Conservation (phyloP, 2,113 vertebrate species). For the Dromiciops gliroides region DNA sequence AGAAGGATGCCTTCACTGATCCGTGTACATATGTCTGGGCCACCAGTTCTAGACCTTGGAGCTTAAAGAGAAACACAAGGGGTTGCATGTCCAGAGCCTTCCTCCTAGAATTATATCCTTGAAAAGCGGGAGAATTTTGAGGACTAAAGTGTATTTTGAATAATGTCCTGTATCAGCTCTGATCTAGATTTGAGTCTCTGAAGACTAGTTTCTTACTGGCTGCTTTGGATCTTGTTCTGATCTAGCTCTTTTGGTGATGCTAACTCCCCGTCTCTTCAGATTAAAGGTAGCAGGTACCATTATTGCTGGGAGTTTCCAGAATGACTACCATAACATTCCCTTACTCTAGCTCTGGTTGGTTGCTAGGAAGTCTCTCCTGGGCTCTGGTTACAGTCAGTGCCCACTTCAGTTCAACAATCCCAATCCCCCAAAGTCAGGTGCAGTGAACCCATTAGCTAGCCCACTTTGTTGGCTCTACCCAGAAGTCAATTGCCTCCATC, state of each 20-base stretch:
- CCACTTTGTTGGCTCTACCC: background rate
- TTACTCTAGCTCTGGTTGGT: background rate
- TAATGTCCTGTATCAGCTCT: background rate
- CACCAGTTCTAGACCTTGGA: background rate
- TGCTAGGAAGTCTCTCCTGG: background rate
- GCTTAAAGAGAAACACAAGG: background rate
- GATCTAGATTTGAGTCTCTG: background rate
- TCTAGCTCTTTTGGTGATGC: background rate
- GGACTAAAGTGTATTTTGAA: no score
- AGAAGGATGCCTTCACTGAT: background rate
- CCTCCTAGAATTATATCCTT: background rate
- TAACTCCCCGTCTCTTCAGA: background rate
- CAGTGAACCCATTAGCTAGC: background rate
- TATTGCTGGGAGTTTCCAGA: background rate
- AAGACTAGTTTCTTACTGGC: background rate
- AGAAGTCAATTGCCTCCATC: background rate
- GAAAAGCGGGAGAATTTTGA: background rate
- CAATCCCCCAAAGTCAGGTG: background rate
- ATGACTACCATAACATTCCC: background rate
- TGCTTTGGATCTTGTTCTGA: background rate
- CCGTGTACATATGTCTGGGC: background rate
- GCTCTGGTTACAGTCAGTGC: background rate
- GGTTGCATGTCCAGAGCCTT: background rate
- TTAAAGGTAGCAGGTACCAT: background rate
- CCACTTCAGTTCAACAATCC: background rate